Percentiles rank a stretch among this genome's conserved stretches.
Evolutionary conservation across 2,797 vertebrate species (phyloP).

Genomic region (Bradypodion ventrale): DNA sequence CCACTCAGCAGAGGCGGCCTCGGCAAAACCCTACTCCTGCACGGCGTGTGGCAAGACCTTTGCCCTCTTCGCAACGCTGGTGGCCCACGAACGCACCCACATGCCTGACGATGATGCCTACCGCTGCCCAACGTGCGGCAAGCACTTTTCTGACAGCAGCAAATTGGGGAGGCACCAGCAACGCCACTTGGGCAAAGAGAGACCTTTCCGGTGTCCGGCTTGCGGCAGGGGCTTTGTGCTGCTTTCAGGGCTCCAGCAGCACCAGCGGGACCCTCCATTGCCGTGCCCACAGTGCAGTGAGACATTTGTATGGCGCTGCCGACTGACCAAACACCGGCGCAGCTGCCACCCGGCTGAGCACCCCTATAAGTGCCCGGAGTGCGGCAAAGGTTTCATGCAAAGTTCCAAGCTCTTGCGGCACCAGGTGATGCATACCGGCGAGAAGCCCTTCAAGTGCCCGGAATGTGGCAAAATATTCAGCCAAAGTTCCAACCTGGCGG

Average conservation of each 20-base stretch:
- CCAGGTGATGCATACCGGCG: constrained; percentile 69
- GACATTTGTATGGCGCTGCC: constrained; percentile 65
- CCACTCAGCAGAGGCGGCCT: background rate
- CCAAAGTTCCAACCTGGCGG: constrained; percentile 69
- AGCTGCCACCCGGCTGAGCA: constrained; percentile 62
- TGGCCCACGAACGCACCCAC: constrained; percentile 1
- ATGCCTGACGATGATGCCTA: constrained; percentile 15
- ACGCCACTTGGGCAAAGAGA: constrained; percentile 49
- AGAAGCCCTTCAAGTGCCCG: constrained; percentile 65
- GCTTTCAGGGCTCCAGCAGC: constrained; percentile 59
- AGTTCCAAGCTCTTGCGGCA: constrained; percentile 71
- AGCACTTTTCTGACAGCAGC: constrained; percentile 42
- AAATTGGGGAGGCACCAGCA: constrained; percentile 26
- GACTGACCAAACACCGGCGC: constrained; percentile 67
- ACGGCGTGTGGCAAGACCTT: background rate
- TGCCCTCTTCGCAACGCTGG: constrained; percentile 28
- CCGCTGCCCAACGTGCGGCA: constrained; percentile 26
- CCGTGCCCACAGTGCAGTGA: constrained; percentile 69
- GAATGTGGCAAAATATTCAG: constrained; percentile 73
- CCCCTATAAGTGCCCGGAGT: constrained; percentile 70
- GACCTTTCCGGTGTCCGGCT: constrained; percentile 67
- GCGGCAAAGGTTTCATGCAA: constrained; percentile 71
- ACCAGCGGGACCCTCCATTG: constrained; percentile 65
- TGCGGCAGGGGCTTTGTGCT: constrained; percentile 71
- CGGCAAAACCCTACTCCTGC: constrained; percentile 2